Evolutionary conservation across 2,888 invertebrate genomes (phyloP).

Genomic region (Trichopria drosophilae): DNA sequence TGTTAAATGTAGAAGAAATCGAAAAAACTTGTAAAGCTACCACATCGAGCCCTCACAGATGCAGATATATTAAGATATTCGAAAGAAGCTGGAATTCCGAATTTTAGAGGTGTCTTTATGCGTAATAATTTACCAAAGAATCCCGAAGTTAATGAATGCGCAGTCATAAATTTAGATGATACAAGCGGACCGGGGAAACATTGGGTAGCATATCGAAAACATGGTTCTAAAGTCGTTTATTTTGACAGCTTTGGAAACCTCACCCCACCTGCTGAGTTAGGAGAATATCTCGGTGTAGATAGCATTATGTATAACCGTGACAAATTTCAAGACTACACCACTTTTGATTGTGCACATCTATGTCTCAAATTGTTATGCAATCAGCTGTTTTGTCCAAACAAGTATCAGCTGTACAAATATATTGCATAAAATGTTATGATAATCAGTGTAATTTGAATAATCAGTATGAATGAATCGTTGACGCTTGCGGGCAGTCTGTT

Average conservation of each 20-base stretch:
- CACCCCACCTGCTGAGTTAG: slow-evolving; percentile 19
- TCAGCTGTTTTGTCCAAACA: too few relatives aligned
- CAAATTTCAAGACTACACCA: slow-evolving; percentile 30
- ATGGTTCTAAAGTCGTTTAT: slow-evolving; percentile 15
- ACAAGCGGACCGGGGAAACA: slow-evolving; percentile 34
- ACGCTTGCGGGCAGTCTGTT: slow-evolving; percentile 40
- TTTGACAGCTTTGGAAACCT: slow-evolving; percentile 36
- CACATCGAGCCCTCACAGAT: slow-evolving; percentile 36
- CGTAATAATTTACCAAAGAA: slow-evolving; percentile 27
- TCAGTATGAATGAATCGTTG: slow-evolving; percentile 32
- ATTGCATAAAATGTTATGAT: slow-evolving; percentile 6
- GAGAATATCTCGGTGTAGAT: slow-evolving; percentile 26
- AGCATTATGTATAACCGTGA: slow-evolving; percentile 30
- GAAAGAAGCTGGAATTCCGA: slow-evolving; percentile 26
- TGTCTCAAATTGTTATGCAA: slow-evolving; percentile 29
- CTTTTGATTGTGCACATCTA: slow-evolving; percentile 29
- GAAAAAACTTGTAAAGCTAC: slow-evolving; percentile 28
- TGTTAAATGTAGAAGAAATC: too few relatives aligned
- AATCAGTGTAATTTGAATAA: background rate
- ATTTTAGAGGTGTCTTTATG: slow-evolving; percentile 37
- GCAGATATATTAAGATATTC: slow-evolving; percentile 28
- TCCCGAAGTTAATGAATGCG: slow-evolving; percentile 26
- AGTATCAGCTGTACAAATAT: too few relatives aligned
- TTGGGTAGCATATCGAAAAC: slow-evolving; percentile 36
- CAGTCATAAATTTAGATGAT: slow-evolving; percentile 36